Evolutionary conservation across 2,797 vertebrate species (phyloP).

Genomic region (Rhabdophis nuchalis): DNA sequence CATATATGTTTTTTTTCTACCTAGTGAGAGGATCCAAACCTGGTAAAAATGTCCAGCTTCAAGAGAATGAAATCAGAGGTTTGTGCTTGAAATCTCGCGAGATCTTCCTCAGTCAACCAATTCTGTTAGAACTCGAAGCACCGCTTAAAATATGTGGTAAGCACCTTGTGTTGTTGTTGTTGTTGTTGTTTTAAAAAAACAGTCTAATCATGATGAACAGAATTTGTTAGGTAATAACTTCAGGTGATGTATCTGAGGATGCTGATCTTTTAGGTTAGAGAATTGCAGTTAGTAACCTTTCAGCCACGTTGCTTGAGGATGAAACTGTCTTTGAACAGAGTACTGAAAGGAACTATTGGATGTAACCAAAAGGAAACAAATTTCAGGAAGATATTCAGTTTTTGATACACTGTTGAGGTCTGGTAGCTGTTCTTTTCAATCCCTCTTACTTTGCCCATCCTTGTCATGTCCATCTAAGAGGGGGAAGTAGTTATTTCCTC

Average conservation of each 20-base stretch:
- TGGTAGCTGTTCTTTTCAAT: background rate
- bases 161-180: constrained; percentile 32
- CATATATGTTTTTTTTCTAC: constrained; percentile 40
- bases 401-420: background rate
- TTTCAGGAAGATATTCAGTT: background rate
- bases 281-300: background rate
- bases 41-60: constrained; percentile 96
- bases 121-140: constrained; percentile 95
- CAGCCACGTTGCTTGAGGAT: background rate
- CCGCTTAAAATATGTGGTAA: constrained; percentile 97
- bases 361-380: background rate
- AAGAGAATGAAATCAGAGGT: constrained; percentile 96
- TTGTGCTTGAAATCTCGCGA: constrained; percentile 95
- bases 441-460: background rate
- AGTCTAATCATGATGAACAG: background rate
- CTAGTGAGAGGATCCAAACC: constrained; percentile 95
- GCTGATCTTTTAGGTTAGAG: background rate
- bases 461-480: background rate
- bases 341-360: background rate
- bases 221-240: background rate
- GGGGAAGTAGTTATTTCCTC: background rate
- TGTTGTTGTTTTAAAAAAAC: no score
- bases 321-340: background rate
- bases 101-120: constrained; percentile 97
- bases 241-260: background rate